These are phyloP conservation scores for silkworm (Bombyx mori) DNA, from an alignment of 1,140 invertebrate species.

Conservation along the genomic window DNA sequence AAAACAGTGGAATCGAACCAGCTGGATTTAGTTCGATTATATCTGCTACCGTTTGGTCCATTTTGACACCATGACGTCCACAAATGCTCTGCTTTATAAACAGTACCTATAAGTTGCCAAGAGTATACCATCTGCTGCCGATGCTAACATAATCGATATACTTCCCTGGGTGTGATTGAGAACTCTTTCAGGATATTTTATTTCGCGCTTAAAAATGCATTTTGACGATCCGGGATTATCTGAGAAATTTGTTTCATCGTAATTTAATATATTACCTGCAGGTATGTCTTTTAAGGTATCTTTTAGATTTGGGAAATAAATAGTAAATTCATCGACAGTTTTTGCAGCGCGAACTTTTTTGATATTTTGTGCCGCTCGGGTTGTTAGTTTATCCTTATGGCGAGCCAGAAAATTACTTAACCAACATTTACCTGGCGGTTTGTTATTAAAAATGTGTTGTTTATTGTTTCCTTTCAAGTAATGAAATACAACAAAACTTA, in stretches of 20 bases:
- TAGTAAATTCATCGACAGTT: too few species aligned
- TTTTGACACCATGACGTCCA: constrained; percentile 36
- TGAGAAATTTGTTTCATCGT: constrained; percentile 41
- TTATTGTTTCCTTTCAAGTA: too few species aligned
- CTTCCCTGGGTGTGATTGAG: constrained; percentile 32
- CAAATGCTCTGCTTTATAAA: constrained; percentile 49
- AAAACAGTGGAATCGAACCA: constrained; percentile 48
- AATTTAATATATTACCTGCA: too few species aligned
- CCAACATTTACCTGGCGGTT: too few species aligned
- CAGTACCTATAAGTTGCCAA: constrained; percentile 39
- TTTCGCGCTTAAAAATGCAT: constrained; percentile 29
- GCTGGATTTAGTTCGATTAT: constrained; percentile 35
- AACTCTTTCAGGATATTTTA: constrained; percentile 38
- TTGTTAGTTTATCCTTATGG: too few species aligned
- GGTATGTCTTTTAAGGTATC: too few species aligned
- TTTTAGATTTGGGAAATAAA: too few species aligned
- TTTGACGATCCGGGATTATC: constrained; percentile 43
- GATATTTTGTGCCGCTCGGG: too few species aligned
- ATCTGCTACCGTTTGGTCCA: constrained; percentile 31
- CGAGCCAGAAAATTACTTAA: too few species aligned
- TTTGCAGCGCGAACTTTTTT: too few species aligned
- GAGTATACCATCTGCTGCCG: constrained; percentile 25
- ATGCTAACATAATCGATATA: constrained; percentile 46
- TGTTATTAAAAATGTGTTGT: too few species aligned
- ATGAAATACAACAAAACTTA: too few species aligned